Conservation (phyloP, 2,113 vertebrate genomes). For the Porphyrio hochstetteri region DNA sequence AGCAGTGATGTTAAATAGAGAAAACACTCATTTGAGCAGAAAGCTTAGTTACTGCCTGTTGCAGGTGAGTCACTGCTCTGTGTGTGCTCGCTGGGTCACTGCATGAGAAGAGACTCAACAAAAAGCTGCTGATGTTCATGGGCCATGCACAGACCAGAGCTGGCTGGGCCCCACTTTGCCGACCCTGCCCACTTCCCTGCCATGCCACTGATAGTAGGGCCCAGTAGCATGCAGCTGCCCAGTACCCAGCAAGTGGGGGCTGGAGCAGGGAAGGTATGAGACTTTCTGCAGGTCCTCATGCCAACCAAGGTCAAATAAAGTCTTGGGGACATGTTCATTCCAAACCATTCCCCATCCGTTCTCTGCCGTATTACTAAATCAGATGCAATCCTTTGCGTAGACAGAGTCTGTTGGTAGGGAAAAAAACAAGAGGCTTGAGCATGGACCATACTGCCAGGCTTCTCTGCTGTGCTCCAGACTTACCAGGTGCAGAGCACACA, state of each 20-base stretch:
- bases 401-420: background rate
- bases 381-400: accelerated
- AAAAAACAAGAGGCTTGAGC: background rate
- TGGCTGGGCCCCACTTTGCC: accelerated
- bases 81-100: accelerated
- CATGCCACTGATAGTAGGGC: accelerated
- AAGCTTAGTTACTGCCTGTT: background rate
- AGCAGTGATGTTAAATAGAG: background rate
- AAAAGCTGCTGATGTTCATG: accelerated
- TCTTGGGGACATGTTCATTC: background rate
- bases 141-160: accelerated
- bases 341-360: too few species aligned
- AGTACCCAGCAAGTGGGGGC: background rate
- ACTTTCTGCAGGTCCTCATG: background rate
- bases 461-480: background rate
- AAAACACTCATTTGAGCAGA: background rate
- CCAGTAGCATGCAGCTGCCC: background rate
- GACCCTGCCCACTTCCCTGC: background rate
- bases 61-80: accelerated
- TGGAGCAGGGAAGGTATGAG: background rate
- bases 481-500: background rate
- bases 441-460: background rate
- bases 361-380: background rate
- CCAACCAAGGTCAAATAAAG: accelerated
- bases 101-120: background rate